These are phyloP conservation scores for Lepidonotus clava DNA, from an alignment of 2,888 invertebrate species.

Conservation along the genomic window DNA sequence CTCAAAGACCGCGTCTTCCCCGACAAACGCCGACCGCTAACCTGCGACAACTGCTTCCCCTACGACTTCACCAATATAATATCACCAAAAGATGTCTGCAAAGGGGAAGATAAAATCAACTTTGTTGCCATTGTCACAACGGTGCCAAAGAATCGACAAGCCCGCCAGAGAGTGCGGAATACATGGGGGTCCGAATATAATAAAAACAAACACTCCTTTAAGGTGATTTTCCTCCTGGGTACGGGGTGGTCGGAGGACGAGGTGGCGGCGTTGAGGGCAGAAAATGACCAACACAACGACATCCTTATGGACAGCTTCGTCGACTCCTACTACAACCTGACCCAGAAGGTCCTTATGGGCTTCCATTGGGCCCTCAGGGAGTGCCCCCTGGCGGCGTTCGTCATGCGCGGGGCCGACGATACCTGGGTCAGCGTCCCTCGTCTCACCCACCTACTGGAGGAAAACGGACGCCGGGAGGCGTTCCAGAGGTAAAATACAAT, in stretches of 20 bases:
- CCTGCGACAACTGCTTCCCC: background rate
- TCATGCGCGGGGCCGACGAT: conserved; percentile 19
- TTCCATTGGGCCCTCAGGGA: background rate
- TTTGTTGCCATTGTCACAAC: background rate
- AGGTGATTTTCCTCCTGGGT: conserved; percentile 16
- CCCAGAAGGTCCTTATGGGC: conserved; percentile 30
- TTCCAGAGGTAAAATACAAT: conserved; percentile 10
- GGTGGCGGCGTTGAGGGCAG: background rate
- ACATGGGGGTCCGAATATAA: background rate
- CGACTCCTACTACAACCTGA: conserved; percentile 25
- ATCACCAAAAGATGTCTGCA: background rate
- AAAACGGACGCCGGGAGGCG: background rate
- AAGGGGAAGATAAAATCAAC: background rate
- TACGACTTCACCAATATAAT: conserved; percentile 11
- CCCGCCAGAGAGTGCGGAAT: background rate
- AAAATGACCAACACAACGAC: background rate
- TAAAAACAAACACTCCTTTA: background rate
- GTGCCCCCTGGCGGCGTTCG: background rate
- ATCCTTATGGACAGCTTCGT: conserved; percentile 4
- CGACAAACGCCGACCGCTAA: background rate
- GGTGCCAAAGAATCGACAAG: background rate
- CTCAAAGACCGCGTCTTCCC: background rate
- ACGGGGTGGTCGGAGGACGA: background rate
- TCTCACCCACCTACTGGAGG: background rate
- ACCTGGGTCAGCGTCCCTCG: background rate